Base-by-base conservation (phyloP, 2,797 vertebrate genomes). In the Gymnothorax javanicus region DNA sequence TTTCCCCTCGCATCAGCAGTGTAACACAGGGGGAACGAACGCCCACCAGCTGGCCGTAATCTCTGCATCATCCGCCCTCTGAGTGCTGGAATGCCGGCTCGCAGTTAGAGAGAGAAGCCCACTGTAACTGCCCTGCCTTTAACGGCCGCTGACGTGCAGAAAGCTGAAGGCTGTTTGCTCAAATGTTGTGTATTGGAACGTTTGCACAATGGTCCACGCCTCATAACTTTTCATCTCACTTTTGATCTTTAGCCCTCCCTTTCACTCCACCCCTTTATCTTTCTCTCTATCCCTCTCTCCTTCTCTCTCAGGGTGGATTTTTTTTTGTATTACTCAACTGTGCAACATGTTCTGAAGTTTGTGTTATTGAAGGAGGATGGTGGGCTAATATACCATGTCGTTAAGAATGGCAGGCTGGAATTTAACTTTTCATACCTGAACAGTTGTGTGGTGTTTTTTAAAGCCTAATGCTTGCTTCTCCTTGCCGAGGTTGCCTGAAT, bases 1-100 rank as follows among this genome's bases (percentile, higher is more conserved):
- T 56, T 79, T 79, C 50, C 50, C 50, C 57, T 27, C 17, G 82
- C 13, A 23, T 83, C 82, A 83, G 57, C 82, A 59, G 5, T n/a
- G 82, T 13, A 11, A 13, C 11, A 59, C 20, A 9, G 57, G 33
- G 82, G 25, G 23, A 59, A 12, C 3, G 17, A 82, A 82, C 81
- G n/a, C n/a, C 82, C 82, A 83, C 25, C 82, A 11, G 82, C 82
- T 60, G 33, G n/a, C 82, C 12, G 57, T 57, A 83, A 52, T 23
- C 57, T 54, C 25, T 33, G 25, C 25, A 17, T 25, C 82, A 73
- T 77, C 67, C 88, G 87, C 83, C 81, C 85, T 33, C 7, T 52
- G 9, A 4, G 7, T 1, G 2, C 20, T 20, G 43, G 43, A 81
- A 81, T 1, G 23, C 52, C 52, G 3, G 77, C 50, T 54, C 23